These are phyloP conservation scores for Tuta absoluta DNA, from an alignment of 2,888 invertebrate species.

Conservation along the genomic window DNA sequence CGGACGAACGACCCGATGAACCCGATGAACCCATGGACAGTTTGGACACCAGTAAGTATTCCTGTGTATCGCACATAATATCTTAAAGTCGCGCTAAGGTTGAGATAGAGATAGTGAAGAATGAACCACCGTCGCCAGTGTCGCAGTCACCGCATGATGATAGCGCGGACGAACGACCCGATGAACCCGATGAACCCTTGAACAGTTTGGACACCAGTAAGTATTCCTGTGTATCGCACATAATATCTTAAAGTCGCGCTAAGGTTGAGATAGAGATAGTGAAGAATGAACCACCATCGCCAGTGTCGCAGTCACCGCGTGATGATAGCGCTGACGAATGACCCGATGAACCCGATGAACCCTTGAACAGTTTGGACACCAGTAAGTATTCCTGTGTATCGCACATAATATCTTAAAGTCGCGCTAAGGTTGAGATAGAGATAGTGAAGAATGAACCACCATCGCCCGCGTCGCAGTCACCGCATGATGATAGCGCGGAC, in stretches of 20 bases:
- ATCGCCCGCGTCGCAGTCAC: background rate
- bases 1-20: background rate
- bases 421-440: slow-evolving; percentile 45
- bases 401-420: background rate
- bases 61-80: background rate
- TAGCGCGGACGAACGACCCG: too few species aligned
- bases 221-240: too few species aligned
- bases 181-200: background rate
- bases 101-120: slow-evolving; percentile 39
- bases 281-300: background rate
- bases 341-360: background rate
- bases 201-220: background rate
- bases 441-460: slow-evolving; percentile 49
- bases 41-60: background rate
- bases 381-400: too few species aligned
- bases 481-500: background rate
- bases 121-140: background rate
- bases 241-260: slow-evolving; percentile 8
- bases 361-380: background rate
- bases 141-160: background rate
- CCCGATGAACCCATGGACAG: background rate
- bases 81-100: slow-evolving; percentile 35
- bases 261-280: slow-evolving; percentile 44
- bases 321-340: background rate
- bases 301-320: background rate